These are phyloP conservation scores for Leptarthrus brevirostris DNA, from an alignment of 2,888 invertebrate species.

Conservation along the genomic window DNA sequence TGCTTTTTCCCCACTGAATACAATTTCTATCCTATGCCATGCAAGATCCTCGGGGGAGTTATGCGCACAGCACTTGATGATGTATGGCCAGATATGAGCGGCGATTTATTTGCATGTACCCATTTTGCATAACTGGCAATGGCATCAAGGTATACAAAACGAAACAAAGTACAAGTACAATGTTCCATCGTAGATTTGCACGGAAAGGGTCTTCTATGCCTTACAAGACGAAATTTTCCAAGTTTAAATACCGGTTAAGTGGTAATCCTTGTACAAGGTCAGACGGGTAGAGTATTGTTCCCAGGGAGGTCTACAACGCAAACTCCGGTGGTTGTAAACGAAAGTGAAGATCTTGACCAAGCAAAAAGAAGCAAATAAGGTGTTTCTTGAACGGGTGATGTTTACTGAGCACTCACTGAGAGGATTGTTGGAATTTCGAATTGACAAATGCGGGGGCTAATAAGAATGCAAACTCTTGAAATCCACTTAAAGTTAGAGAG, in stretches of 20 bases:
- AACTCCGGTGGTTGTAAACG: slow-evolving; percentile 1
- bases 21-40: background rate
- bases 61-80: slow-evolving; percentile 18
- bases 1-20: background rate
- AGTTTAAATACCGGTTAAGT: slow-evolving; percentile 48
- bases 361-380: too few species aligned
- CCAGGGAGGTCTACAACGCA: slow-evolving; percentile 20
- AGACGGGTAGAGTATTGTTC: slow-evolving; percentile 4
- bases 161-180: background rate
- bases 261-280: slow-evolving; percentile 48
- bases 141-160: background rate
- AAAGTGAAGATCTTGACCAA: slow-evolving; percentile 16
- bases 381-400: too few species aligned
- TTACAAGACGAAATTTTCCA: slow-evolving; percentile 36
- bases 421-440: too few species aligned
- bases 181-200: background rate
- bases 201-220: too few species aligned
- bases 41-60: slow-evolving; percentile 15
- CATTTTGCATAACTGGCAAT: slow-evolving; percentile 37
- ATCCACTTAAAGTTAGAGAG: too few species aligned
- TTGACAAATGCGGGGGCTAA: too few species aligned
- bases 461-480: too few species aligned
- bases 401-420: too few species aligned
- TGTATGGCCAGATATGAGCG: slow-evolving; percentile 2
- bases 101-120: slow-evolving; percentile 41